Percentiles rank a stretch among this genome's conserved stretches.
phyloP scores from a whole-genome alignment of 2,113 vertebrate species.

The Coregonus clupeaformis region DNA sequence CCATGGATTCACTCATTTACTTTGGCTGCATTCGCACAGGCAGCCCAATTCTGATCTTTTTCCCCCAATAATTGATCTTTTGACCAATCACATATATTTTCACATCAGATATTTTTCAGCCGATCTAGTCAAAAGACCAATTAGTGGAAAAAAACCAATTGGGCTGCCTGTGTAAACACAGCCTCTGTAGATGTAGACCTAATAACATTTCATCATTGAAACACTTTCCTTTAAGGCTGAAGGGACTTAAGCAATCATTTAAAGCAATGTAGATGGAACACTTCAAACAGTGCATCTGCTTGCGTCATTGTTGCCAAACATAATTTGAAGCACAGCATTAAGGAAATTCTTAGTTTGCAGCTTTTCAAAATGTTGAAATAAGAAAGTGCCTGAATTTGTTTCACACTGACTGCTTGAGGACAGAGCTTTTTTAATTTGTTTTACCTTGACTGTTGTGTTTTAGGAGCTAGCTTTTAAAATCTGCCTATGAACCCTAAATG shows the following conservation, averaged over 20 bases:
- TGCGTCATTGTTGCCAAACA: slow-evolving; percentile 80
- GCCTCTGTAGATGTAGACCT: slow-evolving; percentile 35
- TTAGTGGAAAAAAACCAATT: too few relatives aligned
- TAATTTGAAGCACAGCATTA: slow-evolving; percentile 69
- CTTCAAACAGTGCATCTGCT: slow-evolving; percentile 56
- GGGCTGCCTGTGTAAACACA: too few relatives aligned
- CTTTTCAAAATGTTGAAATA: slow-evolving; percentile 83
- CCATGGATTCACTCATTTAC: slow-evolving; percentile 30
- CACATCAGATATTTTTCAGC: too few relatives aligned
- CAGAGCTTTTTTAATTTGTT: slow-evolving; percentile 65
- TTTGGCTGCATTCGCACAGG: not conserved
- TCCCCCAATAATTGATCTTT: too few relatives aligned
- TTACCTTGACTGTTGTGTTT: slow-evolving; percentile 93
- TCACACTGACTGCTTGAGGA: slow-evolving; percentile 86
- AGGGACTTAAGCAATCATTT: slow-evolving; percentile 62
- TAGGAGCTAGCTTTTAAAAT: slow-evolving; percentile 87
- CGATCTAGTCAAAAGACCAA: too few relatives aligned
- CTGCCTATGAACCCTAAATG: slow-evolving; percentile 71
- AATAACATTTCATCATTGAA: slow-evolving; percentile 57
- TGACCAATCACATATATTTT: too few relatives aligned
- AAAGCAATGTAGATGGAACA: slow-evolving; percentile 51
- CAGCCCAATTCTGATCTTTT: too few relatives aligned
- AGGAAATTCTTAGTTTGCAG: slow-evolving; percentile 56
- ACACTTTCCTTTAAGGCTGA: slow-evolving; percentile 63
- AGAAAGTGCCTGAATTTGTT: slow-evolving; percentile 99